A percentile compares a stretch with the other conserved stretches of the same genome.
phyloP scores from a whole-genome alignment of 2,113 vertebrate genomes.

The Rhipidura dahli region DNA sequence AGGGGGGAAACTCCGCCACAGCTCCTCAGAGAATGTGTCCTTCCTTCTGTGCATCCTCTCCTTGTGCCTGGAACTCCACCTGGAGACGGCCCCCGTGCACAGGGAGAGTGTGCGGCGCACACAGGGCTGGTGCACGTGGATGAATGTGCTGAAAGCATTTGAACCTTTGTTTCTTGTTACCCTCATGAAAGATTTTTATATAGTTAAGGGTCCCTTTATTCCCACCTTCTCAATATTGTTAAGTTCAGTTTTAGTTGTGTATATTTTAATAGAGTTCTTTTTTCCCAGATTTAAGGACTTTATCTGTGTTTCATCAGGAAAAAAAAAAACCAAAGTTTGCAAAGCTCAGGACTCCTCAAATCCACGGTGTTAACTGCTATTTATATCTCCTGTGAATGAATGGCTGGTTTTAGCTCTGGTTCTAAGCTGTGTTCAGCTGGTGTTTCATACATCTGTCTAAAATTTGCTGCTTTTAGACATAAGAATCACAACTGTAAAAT shows the following conservation, averaged over 20 bases:
- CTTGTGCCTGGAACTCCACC: background rate
- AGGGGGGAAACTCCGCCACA: background rate
- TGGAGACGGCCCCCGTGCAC: fast-evolving
- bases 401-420: background rate
- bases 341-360: slow-evolving; percentile 7
- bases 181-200: background rate
- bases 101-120: fast-evolving
- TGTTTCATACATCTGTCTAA: background rate
- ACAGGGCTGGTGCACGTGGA: fast-evolving
- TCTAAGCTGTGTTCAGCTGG: background rate
- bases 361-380: slow-evolving; percentile 4
- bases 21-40: background rate
- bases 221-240: background rate
- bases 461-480: background rate
- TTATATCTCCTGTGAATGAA: background rate
- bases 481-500: background rate
- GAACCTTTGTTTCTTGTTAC: background rate
- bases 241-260: background rate
- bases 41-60: fast-evolving
- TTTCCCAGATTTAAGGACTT: background rate
- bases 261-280: background rate
- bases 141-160: background rate
- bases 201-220: background rate
- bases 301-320: too few species aligned
- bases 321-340: too few species aligned